phyloP scores from a whole-genome alignment of 1,140 invertebrate genomes.

The Latrodectus geometricus region DNA sequence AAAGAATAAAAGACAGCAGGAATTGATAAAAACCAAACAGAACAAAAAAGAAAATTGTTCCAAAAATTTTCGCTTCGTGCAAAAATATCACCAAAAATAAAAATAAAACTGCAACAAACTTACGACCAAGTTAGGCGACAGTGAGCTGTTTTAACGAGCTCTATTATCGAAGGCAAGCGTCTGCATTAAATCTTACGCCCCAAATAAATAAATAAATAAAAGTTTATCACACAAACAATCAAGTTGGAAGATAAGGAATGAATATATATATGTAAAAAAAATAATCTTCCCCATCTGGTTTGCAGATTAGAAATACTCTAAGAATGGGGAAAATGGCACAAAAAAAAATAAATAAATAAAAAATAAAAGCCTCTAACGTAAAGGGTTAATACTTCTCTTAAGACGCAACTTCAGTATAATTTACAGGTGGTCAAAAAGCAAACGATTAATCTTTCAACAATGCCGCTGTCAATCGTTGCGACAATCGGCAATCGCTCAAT shows the following conservation, averaged over 20 bases:
- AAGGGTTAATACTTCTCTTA: constrained; percentile 18
- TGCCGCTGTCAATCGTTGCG: neutral
- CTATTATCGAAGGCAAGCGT: neutral
- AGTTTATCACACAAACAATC: neutral
- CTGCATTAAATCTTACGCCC: neutral
- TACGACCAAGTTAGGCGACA: neutral
- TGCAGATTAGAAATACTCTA: neutral
- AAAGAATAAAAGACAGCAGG: no score
- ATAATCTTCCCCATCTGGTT: constrained; percentile 7
- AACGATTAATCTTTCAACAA: constrained; percentile 25
- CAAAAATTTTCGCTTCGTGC: no score
- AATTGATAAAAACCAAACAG: no score
- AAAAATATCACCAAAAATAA: no score
- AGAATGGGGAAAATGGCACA: no score
- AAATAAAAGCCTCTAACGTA: neutral
- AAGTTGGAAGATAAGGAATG: neutral
- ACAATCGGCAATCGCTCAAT: constrained; percentile 7
- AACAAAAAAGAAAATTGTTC: no score
- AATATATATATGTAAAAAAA: neutral
- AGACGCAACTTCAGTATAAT: constrained; percentile 18
- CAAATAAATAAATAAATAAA: constrained; percentile 1
- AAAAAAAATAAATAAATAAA: no score
- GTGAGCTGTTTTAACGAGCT: neutral
- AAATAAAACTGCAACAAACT: no score
- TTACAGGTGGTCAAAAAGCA: neutral